Percentiles rank a stretch among this genome's conserved stretches.
Evolutionary conservation across 2,888 invertebrate species (phyloP).

Genomic region (Zootermopsis nevadensis): DNA sequence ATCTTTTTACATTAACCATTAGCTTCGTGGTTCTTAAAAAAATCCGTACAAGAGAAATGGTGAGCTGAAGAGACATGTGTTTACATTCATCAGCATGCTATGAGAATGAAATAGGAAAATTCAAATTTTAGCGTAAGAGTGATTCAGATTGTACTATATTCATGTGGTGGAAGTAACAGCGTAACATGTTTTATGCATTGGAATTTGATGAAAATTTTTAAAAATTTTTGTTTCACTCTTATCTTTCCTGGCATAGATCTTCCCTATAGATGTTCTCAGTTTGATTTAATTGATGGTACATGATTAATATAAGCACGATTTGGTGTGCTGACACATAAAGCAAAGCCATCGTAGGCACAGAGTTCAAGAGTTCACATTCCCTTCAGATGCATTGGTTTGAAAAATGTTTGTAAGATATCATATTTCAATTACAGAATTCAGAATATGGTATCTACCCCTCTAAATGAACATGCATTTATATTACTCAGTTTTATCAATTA

Average conservation of each 20-base stretch:
- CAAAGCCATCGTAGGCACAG: too few species aligned
- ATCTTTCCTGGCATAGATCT: too few species aligned
- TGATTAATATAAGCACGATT: too few species aligned
- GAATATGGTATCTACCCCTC: background rate
- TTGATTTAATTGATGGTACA: background rate
- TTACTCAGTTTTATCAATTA: too few species aligned
- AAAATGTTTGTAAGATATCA: too few species aligned
- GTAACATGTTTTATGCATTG: background rate
- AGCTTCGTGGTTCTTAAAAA: too few species aligned
- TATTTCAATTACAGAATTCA: background rate
- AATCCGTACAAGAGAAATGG: too few species aligned
- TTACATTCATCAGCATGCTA: background rate
- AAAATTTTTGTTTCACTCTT: background rate
- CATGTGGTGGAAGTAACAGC: background rate
- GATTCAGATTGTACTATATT: conserved; percentile 6
- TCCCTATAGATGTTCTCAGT: background rate
- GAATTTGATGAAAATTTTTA: background rate
- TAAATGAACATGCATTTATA: background rate
- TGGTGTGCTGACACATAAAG: too few species aligned
- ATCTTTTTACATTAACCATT: too few species aligned
- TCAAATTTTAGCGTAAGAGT: background rate
- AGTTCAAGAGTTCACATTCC: too few species aligned
- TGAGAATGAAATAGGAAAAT: background rate
- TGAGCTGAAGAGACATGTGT: too few species aligned
- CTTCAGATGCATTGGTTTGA: too few species aligned